Base-by-base conservation (phyloP, 2,888 invertebrate species). In the Silvanus unidentatus region DNA sequence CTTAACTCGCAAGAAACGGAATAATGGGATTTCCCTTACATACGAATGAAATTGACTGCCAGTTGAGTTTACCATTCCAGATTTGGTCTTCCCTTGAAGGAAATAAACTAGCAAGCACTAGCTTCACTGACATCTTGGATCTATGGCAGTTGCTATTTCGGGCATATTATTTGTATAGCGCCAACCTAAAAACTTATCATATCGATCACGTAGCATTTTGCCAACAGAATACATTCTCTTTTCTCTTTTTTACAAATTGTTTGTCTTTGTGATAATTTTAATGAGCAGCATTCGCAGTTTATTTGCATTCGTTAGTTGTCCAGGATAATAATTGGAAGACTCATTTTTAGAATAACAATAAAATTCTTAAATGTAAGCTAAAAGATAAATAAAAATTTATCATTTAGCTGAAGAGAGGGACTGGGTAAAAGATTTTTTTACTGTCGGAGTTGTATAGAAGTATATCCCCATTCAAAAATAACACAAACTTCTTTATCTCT, bases 81-180 rank as follows among this genome's bases (percentile, higher is more conserved):
- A 75, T 70, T 62, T 77, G 73, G 14, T 71, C 58, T 3, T 63
- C 62, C 0, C 82, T 54, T 1, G 84, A 83, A 39, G 81, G 81
- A 71, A 79, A 86, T 43, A 88, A 65, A 10, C 82, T 84, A 13
- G 86, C 83, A 47, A 86, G 68, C 36, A 84, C 77, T 16, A 81
- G 72, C 54, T 80, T 75, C 38, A 84, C 78, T 40, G 84, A 82
- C 80, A 84, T 84, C 64, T 84, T 76, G 1, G 75, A 58, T 83
- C 77, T 13, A 82, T 78, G 49, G 82, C 82, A 1, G 87, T 86
- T 43, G 81, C 80, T 63, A 82, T 77, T 63, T 78, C 75, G 40
- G 86, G 50, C 14, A 56, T 59, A 45, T 78, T 74, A 10, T 77
- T 74, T 48, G 70, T 71, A 63, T 81, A 85, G 12, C 68, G 59